Base-by-base conservation (phyloP, 2,797 vertebrate genomes). In the Sylvia borin region DNA sequence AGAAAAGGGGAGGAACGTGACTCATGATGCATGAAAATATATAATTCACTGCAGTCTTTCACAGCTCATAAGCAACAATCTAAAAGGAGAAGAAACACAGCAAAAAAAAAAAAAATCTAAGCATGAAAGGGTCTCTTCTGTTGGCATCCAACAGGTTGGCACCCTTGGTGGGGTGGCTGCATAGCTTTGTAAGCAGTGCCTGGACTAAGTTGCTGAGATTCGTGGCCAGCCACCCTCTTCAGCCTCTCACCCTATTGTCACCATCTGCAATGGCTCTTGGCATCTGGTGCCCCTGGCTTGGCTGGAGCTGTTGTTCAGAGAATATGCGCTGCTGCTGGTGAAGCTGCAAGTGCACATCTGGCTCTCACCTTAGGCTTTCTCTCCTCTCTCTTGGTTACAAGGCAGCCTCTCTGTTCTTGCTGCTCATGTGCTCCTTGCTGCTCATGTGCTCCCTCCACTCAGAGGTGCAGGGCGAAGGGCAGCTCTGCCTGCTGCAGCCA, bases 401-500 rank as follows among this genome's bases (percentile, higher is more conserved):
- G 16, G 54, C 57, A 60, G 31, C 12, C 11, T 88, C 53, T 78
- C 32, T 25, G 6, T 6, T 40, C 53, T 55, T 47, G 13, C 47
- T 16, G 26, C 31, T 72, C 4, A 0, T 0, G 0, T 45, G 42
- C 34, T 18, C 0, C 0, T 55, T 47, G 13, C 47, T 16, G 26
- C 31, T 72, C 4, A 0, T 0, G 0, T 45, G 42, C 34, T 18
- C 0, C 0, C 29, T 70, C 42, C 0, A 0, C 24, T 74, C 2
- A 0, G 4, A 65, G 62, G 20, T 12, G 5, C 0, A 0, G 1
- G 48, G 26, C 36, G 32, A 65, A 77, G 57, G 4, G 54, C 76
- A 91, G 17, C 15, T 40, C 36, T 75, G 17, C 32, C 22, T 21
- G 64, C 31, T 2, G 2, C 14, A 10, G 16, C 53, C 7, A 0